These are phyloP conservation scores for Hoplodrina ambigua DNA, from an alignment of 2,888 invertebrate species.

Conservation along the genomic window DNA sequence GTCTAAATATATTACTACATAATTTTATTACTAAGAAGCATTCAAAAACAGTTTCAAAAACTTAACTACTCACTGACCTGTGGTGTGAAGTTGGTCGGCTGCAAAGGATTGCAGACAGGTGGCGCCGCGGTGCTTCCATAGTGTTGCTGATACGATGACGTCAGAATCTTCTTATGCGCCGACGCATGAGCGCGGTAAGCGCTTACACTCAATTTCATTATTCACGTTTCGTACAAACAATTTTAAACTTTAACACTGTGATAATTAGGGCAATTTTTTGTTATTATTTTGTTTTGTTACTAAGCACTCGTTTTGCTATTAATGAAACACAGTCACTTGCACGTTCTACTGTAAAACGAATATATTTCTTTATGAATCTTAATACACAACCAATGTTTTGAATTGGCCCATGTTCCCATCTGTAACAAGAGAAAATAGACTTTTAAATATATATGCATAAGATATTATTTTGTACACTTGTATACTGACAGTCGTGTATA, in stretches of 20 bases:
- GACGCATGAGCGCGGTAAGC: constrained; percentile 97
- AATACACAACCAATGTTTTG: constrained; percentile 46
- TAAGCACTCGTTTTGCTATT: constrained; percentile 27
- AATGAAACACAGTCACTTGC: constrained; percentile 41
- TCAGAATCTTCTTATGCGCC: constrained; percentile 96
- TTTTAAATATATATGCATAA: not conserved
- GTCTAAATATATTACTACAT: not conserved
- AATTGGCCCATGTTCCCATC: constrained; percentile 55
- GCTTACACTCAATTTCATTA: constrained; percentile 96
- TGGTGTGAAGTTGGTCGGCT: constrained; percentile 82
- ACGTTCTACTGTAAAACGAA: constrained; percentile 30
- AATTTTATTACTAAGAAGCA: not conserved
- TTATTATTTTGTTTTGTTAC: not conserved
- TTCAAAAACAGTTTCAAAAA: not conserved
- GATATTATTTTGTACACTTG: too few relatives aligned
- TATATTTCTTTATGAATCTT: constrained; percentile 39
- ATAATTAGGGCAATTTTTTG: constrained; percentile 27
- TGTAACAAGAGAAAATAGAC: constrained; percentile 63
- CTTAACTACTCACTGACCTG: constrained; percentile 73
- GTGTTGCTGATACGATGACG: constrained; percentile 94
- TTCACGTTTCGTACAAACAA: constrained; percentile 45
- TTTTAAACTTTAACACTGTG: constrained; percentile 39
- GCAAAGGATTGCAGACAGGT: constrained; percentile 88
- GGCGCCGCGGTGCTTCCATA: constrained; percentile 94
- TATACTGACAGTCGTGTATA: too few relatives aligned